These are phyloP conservation scores for Ochropleura leucogaster DNA, from an alignment of 2,888 invertebrate species.

Conservation along the genomic window DNA sequence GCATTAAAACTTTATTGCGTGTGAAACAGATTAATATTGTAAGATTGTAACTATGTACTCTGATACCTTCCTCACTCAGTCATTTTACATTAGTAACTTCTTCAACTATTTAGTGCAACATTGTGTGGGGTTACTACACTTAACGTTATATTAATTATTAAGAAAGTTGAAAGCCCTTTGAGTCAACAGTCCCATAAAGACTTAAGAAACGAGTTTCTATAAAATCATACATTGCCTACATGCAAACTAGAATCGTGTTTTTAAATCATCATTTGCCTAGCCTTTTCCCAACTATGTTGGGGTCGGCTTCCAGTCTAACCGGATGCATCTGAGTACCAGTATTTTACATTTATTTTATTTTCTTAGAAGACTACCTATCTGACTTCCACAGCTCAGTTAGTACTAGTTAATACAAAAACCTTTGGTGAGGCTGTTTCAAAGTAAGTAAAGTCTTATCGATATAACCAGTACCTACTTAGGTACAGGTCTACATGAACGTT, in stretches of 20 bases:
- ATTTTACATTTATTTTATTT: no score
- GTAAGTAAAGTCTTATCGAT: no score
- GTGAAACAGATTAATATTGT: constrained; percentile 12
- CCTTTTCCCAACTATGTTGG: no score
- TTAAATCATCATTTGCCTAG: not conserved
- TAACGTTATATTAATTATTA: not conserved
- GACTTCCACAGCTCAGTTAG: no score
- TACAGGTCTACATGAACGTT: not conserved
- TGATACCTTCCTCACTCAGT: not conserved
- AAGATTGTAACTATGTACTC: not conserved
- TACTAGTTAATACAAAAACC: no score
- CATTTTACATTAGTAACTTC: not conserved
- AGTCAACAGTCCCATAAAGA: not conserved
- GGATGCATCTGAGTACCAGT: no score
- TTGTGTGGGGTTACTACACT: not conserved
- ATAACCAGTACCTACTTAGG: no score
- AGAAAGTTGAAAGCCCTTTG: not conserved
- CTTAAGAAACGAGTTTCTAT: constrained; percentile 1
- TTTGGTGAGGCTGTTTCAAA: no score
- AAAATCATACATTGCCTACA: constrained; percentile 3
- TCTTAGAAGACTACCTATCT: no score
- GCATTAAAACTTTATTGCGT: constrained; percentile 32
- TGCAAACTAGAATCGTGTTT: constrained; percentile 1
- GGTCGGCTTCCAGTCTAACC: no score
- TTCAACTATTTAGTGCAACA: not conserved